Evolutionary conservation across 2,113 vertebrate genomes (phyloP), one percentile per base, ranked within the genome.

Genomic region (Charina bottae): DNA sequence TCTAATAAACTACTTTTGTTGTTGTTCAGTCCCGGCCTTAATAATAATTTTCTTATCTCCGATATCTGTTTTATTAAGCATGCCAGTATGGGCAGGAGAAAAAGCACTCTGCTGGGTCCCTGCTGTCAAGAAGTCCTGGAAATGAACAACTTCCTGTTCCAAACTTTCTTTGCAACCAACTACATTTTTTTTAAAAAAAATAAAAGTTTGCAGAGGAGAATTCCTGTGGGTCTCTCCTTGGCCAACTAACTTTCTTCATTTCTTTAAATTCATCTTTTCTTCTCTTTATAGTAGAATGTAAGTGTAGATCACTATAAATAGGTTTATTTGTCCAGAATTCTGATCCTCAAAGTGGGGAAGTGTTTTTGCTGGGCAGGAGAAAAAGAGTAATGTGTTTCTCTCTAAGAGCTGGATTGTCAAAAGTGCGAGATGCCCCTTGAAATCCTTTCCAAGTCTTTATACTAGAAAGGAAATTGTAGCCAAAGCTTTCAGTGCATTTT

Each of bases 1-100:
- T 96, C 94, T 96, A 97, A 96, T 97, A 97, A 96, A 95, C 89
- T 94, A 90, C 93, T n/a, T n/a, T n/a, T n/a, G n/a, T n/a, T n/a
- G n/a, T n/a, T n/a, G n/a, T n/a, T n/a, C n/a, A 91, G 94, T 89
- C 91, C 94, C 91, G 56, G 89, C 95, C 95, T 96, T 97, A 96
- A 93, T 95, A 94, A 97, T 97, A 96, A 97, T 97, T 97, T 96
- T 94, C 94, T 94, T 91, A 68, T 95, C 94, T 93, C 89, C 93
- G 90, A 95, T 96, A 92, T 94, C 89, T n/a, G 68, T 93, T 97
- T 97, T 97, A 95, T 97, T 96, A 93, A 90, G 89, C 58, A 13
- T 28, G 3, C 93, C 94, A 93, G 83, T 92, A 90, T 68, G 33
- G 64, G 28, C 86, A 89, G 92, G 94, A 94, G 92, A 93, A 92